A percentile compares a stretch with the other conserved stretches of the same genome.
These are phyloP conservation scores for Caracal caracal DNA, from an alignment of 2,113 vertebrate genomes.

Conservation along the genomic window DNA sequence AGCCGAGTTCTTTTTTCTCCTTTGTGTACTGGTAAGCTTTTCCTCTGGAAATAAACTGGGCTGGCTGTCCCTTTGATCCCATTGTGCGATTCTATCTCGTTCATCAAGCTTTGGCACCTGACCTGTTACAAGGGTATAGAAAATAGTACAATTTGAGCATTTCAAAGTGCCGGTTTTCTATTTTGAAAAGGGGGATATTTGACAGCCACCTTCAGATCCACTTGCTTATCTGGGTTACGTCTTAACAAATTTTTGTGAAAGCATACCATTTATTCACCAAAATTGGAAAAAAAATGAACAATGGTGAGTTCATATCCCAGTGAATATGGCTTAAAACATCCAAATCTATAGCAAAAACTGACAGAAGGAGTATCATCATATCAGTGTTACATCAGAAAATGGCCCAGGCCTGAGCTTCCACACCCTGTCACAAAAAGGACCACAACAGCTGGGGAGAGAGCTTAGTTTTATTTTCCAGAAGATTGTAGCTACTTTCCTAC, in stretches of 20 bases:
- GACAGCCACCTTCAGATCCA: conserved; percentile 71
- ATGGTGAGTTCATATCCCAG: conserved; percentile 25
- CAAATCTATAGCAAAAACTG: conserved; percentile 57
- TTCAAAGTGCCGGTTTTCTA: conserved; percentile 81
- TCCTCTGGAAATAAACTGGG: conserved; percentile 80
- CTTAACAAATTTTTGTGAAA: conserved; percentile 71
- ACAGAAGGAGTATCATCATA: conserved; percentile 56
- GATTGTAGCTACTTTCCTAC: conserved; percentile 62
- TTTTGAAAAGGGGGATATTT: conserved; percentile 58
- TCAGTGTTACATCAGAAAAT: conserved; percentile 55
- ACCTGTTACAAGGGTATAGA: conserved; percentile 76
- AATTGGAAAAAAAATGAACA: conserved; percentile 66
- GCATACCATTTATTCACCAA: conserved; percentile 65
- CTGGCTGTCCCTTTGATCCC: conserved; percentile 82
- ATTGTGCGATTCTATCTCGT: conserved; percentile 84
- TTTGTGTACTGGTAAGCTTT: conserved; percentile 82
- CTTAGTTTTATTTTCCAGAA: background rate
- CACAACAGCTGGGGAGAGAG: background rate
- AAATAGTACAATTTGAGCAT: conserved; percentile 82
- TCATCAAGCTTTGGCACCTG: conserved; percentile 82
- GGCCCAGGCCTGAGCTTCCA: conserved; percentile 9
- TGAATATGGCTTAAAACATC: conserved; percentile 50
- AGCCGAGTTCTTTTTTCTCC: conserved; percentile 25
- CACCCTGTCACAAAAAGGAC: conserved; percentile 17
- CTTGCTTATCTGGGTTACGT: conserved; percentile 72